phyloP scores from a whole-genome alignment of 2,113 vertebrate species.

The Hydrochoerus hydrochaeris region DNA sequence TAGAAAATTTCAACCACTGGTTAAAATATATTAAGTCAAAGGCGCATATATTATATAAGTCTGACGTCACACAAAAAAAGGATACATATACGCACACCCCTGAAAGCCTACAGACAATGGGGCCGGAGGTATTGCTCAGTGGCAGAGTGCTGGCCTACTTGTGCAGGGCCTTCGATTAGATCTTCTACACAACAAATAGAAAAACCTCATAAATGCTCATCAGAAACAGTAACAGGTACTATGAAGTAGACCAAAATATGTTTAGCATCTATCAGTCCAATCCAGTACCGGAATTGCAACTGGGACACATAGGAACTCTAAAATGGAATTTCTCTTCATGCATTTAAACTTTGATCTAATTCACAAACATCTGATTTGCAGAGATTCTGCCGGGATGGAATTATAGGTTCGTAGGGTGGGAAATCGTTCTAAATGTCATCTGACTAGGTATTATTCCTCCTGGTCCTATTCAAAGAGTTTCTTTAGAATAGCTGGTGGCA shows the following conservation, averaged over 20 bases:
- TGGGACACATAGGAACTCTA: not conserved
- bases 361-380: not conserved
- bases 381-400: not conserved
- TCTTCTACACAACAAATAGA: not conserved
- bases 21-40: constrained; percentile 23
- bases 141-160: not conserved
- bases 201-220: not conserved
- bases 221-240: not conserved
- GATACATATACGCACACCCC: not conserved
- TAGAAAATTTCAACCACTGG: constrained; percentile 17
- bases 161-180: not conserved
- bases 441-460: not conserved
- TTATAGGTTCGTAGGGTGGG: not conserved
- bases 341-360: not conserved
- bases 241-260: not conserved
- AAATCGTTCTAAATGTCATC: not conserved
- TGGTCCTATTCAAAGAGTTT: not conserved
- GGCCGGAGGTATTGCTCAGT: not conserved
- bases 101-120: not conserved
- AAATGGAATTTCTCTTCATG: constrained; percentile 10
- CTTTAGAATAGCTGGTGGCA: not conserved
- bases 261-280: not conserved
- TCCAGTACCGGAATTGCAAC: not conserved
- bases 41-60: not conserved
- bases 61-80: not conserved